These are phyloP conservation scores for Neria commutata DNA, from an alignment of 2,888 invertebrate genomes.

Conservation along the genomic window DNA sequence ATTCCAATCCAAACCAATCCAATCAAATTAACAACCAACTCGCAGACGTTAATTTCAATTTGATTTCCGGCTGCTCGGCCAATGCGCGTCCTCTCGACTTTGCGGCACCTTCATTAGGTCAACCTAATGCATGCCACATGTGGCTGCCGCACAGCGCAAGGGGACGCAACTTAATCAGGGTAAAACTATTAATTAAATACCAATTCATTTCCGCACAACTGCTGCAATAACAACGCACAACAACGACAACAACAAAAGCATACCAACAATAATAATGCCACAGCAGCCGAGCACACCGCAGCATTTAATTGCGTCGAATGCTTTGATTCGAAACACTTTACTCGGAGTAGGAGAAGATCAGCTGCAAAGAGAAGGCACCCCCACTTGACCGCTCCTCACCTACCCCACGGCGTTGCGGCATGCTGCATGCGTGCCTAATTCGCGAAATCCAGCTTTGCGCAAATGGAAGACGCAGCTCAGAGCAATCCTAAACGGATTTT, in stretches of 20 bases:
- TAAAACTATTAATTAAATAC: slow-evolving; percentile 62
- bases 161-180: slow-evolving; percentile 51
- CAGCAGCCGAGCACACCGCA: too few relatives aligned
- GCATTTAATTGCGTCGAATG: too few relatives aligned
- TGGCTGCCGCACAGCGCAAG: slow-evolving; percentile 29
- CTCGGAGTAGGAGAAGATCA: background rate
- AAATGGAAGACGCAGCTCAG: background rate
- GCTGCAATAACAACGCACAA: slow-evolving; percentile 31
- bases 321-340: too few relatives aligned
- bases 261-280: too few relatives aligned
- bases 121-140: slow-evolving; percentile 34
- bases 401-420: background rate
- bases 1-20: too few relatives aligned
- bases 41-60: slow-evolving; percentile 58
- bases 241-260: too few relatives aligned
- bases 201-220: slow-evolving; percentile 59
- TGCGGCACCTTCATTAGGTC: slow-evolving; percentile 58
- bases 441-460: background rate
- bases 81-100: slow-evolving; percentile 45
- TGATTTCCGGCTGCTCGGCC: slow-evolving; percentile 49
- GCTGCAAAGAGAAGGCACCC: background rate
- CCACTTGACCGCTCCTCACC: background rate
- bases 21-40: slow-evolving; percentile 58
- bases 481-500: slow-evolving; percentile 49
- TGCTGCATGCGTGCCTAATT: background rate